These are phyloP conservation scores for Lepidonotus clava DNA, from an alignment of 2,888 invertebrate species.

Conservation along the genomic window DNA sequence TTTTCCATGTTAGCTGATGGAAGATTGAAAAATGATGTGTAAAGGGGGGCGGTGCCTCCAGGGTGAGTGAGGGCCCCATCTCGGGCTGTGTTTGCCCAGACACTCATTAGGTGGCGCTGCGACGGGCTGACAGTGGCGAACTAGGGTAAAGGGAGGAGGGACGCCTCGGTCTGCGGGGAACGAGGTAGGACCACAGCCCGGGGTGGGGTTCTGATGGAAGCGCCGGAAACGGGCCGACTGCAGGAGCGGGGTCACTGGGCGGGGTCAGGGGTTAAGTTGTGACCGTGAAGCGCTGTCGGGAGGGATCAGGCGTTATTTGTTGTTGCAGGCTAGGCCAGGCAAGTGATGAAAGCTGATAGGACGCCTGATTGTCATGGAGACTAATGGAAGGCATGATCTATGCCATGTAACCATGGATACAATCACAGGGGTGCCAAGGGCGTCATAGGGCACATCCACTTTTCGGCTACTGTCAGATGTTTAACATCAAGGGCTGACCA, in stretches of 20 bases:
- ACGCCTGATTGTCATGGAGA: neutral
- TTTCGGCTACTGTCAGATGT: neutral
- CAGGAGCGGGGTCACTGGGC: neutral
- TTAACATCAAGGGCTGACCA: neutral
- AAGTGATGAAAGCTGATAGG: slow-evolving; percentile 27
- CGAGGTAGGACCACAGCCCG: neutral
- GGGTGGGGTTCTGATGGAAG: neutral
- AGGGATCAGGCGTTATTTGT: slow-evolving; percentile 1
- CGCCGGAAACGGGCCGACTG: neutral
- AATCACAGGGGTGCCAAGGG: slow-evolving; percentile 7
- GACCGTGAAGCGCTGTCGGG: neutral
- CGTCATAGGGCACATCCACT: neutral
- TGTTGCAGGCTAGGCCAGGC: neutral
- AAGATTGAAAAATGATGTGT: neutral
- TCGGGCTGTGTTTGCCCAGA: slow-evolving; percentile 8
- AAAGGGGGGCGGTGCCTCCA: neutral
- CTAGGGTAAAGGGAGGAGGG: neutral
- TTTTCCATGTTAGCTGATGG: slow-evolving; percentile 27
- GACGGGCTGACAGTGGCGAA: neutral
- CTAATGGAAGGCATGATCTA: slow-evolving; percentile 2
- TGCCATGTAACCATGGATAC: slow-evolving; percentile 4
- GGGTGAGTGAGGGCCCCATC: slow-evolving; percentile 2
- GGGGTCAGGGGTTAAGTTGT: slow-evolving; percentile 14
- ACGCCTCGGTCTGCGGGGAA: neutral
- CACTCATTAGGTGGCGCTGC: slow-evolving; percentile 19